These are phyloP conservation scores for Drymonia ruficornis DNA, from an alignment of 2,888 invertebrate species.

Conservation along the genomic window DNA sequence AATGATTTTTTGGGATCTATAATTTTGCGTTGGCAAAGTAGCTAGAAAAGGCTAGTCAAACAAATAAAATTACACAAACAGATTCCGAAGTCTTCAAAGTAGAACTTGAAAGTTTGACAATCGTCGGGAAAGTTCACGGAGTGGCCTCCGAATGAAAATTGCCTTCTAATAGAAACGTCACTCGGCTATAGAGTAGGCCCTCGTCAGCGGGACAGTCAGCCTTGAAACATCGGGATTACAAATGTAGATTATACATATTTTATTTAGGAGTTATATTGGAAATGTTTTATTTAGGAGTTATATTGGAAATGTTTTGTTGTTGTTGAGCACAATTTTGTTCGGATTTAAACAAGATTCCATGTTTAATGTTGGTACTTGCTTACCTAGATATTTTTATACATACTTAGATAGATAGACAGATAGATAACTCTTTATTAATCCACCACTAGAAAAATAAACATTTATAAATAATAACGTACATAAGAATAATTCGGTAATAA, in stretches of 20 bases:
- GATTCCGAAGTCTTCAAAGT: constrained; percentile 17
- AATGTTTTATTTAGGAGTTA: constrained; percentile 25
- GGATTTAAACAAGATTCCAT: too few relatives aligned
- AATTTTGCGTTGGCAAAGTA: too few relatives aligned
- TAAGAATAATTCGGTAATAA: too few relatives aligned
- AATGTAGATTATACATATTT: constrained; percentile 40
- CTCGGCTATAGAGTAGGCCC: constrained; percentile 21
- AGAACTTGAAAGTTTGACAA: constrained; percentile 25
- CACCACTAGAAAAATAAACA: too few relatives aligned
- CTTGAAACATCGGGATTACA: constrained; percentile 30
- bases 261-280: constrained; percentile 27
- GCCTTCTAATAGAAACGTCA: constrained; percentile 41
- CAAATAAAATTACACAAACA: neutral
- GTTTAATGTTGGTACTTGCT: too few relatives aligned
- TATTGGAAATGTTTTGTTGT: constrained; percentile 8
- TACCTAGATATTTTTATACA: too few relatives aligned
- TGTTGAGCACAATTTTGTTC: too few relatives aligned
- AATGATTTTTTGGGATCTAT: too few relatives aligned
- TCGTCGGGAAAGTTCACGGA: constrained; percentile 25
- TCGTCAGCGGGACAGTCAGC: constrained; percentile 36
- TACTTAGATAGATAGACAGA: too few relatives aligned
- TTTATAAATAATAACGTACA: too few relatives aligned
- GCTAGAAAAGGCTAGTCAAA: too few relatives aligned
- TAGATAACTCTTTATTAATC: too few relatives aligned
- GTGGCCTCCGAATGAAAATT: constrained; percentile 31